These are phyloP conservation scores for Oscheius sp. DNA, from an alignment of 2,888 invertebrate genomes.

Conservation along the genomic window DNA sequence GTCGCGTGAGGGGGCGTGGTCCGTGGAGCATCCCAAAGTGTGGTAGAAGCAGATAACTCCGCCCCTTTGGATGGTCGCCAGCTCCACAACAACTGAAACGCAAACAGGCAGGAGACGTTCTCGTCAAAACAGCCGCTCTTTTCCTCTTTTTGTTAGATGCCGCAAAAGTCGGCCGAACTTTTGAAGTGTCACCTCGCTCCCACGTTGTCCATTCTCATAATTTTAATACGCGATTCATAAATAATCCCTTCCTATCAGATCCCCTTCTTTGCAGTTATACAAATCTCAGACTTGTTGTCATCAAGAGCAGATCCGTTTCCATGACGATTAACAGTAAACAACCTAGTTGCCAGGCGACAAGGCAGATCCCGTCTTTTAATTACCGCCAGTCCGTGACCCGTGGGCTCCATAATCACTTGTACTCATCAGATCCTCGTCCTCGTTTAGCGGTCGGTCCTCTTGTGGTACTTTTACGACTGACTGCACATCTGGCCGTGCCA, in stretches of 20 bases:
- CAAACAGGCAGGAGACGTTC: background rate
- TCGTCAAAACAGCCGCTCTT: too few relatives aligned
- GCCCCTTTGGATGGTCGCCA: background rate
- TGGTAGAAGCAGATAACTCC: background rate
- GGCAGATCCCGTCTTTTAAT: slow-evolving; percentile 23
- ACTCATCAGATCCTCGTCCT: slow-evolving; percentile 14
- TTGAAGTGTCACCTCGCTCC: background rate
- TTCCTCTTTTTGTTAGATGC: too few relatives aligned
- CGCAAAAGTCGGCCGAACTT: too few relatives aligned
- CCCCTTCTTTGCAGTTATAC: background rate
- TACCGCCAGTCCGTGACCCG: background rate
- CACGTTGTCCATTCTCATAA: background rate
- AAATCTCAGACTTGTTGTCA: background rate
- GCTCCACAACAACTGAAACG: background rate
- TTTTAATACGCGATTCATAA: background rate
- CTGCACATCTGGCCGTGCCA: slow-evolving; percentile 21
- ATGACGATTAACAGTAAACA: slow-evolving; percentile 2
- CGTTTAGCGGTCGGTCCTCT: slow-evolving; percentile 17
- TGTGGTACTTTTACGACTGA: slow-evolving; percentile 25
- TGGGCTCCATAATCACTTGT: background rate
- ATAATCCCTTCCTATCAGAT: background rate
- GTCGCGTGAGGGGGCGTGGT: slow-evolving; percentile 29
- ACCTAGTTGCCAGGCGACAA: background rate
- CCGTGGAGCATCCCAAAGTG: background rate
- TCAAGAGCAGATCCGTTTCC: background rate